Evolutionary conservation across 2,797 vertebrate genomes (phyloP), one percentile per base, ranked within the genome.

Genomic region (Pampus argenteus): DNA sequence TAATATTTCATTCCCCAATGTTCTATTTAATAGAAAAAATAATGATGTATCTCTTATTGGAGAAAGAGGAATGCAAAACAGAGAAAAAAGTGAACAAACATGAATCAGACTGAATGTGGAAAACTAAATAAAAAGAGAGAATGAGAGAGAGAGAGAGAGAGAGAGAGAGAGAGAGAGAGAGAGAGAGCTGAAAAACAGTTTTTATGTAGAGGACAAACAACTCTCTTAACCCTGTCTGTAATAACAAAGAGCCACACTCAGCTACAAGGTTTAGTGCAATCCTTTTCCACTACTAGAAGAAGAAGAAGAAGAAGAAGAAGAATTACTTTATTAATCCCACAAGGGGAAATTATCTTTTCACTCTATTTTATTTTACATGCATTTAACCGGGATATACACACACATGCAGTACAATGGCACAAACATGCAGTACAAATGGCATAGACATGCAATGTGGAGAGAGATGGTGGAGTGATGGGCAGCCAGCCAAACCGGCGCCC

Each of bases 201-300:
- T 67, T 77, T 50, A 78, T 60, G 52, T 71, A 17, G 28, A 45
- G 45, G 65, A 61, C 55, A 90, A 86, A 84, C 71, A 83, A 44
- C 26, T 71, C 82, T 83, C 83, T 85, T 84, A 81, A 83, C 78
- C 83, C 72, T 74, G 69, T 48, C 29, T 9, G 22, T 48, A 48
- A 17, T 66, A 66, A 85, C 79, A 87, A 83, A 79, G 70, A 73
- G 50, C 13, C 8, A 9, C 75, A 79, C 72, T 84, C 75, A 78
- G 74, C 66, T 76, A 58, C 84, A 88, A 90, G 87, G 87, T 89
- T 84, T 81, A 63, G 47, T 54, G 57, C 62, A 3, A 62, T 62
- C 52, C 54, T 8, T 74, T 52, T 68, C 66, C 38, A n/a, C 68
- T 64, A 56, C 26, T 18, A 68, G n/a, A n/a, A n/a, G n/a, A n/a